A percentile compares a stretch with the other conserved stretches of the same genome.
These are phyloP conservation scores for Acleris literana DNA, from an alignment of 2,888 invertebrate genomes.

Conservation along the genomic window DNA sequence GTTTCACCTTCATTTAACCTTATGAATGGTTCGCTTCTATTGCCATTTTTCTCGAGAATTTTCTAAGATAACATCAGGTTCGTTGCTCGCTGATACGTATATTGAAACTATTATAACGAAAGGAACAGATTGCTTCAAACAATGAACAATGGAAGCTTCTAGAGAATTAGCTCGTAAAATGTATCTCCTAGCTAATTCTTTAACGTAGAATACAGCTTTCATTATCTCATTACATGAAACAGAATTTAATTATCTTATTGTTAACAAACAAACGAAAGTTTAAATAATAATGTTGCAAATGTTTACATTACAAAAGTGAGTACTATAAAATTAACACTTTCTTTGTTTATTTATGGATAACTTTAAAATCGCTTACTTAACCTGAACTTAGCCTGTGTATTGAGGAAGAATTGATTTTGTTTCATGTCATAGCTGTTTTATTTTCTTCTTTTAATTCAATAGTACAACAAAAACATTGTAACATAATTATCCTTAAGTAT, in stretches of 20 bases:
- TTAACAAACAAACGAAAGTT: neutral
- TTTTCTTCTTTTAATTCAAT: no score
- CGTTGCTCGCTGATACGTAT: conserved; percentile 13
- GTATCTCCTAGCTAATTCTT: neutral
- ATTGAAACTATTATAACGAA: conserved; percentile 12
- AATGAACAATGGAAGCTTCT: conserved; percentile 15
- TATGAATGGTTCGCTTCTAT: conserved; percentile 1
- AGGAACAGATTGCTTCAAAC: conserved; percentile 14
- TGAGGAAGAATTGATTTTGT: no score
- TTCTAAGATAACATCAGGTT: conserved; percentile 26
- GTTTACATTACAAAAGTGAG: no score
- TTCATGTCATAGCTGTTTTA: no score
- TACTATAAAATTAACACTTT: no score
- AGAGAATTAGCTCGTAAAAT: conserved; percentile 2
- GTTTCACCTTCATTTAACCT: conserved; percentile 3
- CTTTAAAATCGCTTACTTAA: no score
- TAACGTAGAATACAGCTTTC: neutral
- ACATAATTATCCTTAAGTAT: no score
- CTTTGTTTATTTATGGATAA: no score
- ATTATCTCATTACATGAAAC: neutral
- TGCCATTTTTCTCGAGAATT: conserved; percentile 21
- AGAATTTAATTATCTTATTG: neutral
- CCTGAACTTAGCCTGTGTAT: no score
- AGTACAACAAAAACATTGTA: no score
- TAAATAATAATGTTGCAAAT: no score